Evolutionary conservation across 1,140 invertebrate genomes (phyloP).

Genomic region (Armadillidium nasatum): DNA sequence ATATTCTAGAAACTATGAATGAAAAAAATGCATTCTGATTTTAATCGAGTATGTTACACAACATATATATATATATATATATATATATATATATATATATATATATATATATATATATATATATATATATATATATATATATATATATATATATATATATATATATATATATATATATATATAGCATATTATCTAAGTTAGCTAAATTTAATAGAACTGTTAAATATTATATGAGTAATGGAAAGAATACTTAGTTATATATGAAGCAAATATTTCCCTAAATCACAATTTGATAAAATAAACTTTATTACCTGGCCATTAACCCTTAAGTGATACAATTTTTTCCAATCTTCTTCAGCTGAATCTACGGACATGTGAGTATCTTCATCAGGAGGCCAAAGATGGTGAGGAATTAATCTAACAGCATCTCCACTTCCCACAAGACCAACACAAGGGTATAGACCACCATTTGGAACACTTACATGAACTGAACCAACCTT

Average conservation of each 20-base stretch:
- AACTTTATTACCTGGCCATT: conserved; percentile 53
- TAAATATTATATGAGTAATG: background rate
- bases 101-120: too few relatives aligned
- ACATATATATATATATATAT: too few relatives aligned
- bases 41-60: too few relatives aligned
- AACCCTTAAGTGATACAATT: conserved; percentile 55
- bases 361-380: conserved; percentile 56
- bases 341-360: conserved; percentile 57
- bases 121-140: too few relatives aligned
- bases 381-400: conserved; percentile 52
- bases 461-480: conserved; percentile 46
- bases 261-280: background rate
- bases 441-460: conserved; percentile 52
- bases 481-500: conserved; percentile 45
- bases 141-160: too few relatives aligned
- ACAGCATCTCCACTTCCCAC: conserved; percentile 53
- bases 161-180: too few relatives aligned
- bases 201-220: too few relatives aligned
- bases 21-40: too few relatives aligned
- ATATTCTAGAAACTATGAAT: conserved; percentile 50
- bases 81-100: too few relatives aligned
- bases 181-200: background rate
- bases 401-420: conserved; percentile 47
- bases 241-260: background rate
- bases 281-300: background rate